phyloP scores from a whole-genome alignment of 2,797 vertebrate species.

The Dendrocincla fuliginosa region DNA sequence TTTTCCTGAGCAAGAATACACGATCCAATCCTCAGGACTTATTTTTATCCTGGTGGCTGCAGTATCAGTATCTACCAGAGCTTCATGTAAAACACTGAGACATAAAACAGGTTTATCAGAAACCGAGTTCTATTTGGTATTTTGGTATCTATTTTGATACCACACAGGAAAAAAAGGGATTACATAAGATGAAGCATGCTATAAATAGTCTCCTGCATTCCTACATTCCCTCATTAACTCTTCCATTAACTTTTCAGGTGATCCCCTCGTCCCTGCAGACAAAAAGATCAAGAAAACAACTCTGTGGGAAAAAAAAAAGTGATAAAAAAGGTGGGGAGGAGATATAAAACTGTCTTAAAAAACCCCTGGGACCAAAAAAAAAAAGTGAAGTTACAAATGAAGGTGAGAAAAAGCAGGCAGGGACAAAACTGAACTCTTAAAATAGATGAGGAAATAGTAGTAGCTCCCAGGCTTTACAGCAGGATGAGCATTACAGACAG shows the following conservation, averaged over 20 bases:
- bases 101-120: conserved; percentile 56
- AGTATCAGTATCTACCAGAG: conserved; percentile 5
- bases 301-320: too few species aligned
- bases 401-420: conserved; percentile 40
- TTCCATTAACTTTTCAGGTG: conserved; percentile 56
- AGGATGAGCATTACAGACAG: background rate
- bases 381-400: background rate
- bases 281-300: background rate
- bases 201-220: conserved; percentile 65
- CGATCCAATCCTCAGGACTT: background rate
- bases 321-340: too few species aligned
- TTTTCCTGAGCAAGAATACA: background rate
- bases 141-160: conserved; percentile 66
- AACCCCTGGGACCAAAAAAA: background rate
- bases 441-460: conserved; percentile 61
- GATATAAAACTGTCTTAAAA: background rate
- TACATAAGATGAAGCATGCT: conserved; percentile 43
- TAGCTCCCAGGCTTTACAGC: conserved; percentile 39
- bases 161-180: conserved; percentile 24
- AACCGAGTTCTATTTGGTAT: conserved; percentile 48
- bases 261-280: background rate
- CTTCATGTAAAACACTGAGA: conserved; percentile 20
- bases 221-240: conserved; percentile 60
- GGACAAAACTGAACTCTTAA: conserved; percentile 24
- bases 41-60: background rate